Conservation (phyloP, 1,140 invertebrate species). For the Lasioglossum baleicum region DNA sequence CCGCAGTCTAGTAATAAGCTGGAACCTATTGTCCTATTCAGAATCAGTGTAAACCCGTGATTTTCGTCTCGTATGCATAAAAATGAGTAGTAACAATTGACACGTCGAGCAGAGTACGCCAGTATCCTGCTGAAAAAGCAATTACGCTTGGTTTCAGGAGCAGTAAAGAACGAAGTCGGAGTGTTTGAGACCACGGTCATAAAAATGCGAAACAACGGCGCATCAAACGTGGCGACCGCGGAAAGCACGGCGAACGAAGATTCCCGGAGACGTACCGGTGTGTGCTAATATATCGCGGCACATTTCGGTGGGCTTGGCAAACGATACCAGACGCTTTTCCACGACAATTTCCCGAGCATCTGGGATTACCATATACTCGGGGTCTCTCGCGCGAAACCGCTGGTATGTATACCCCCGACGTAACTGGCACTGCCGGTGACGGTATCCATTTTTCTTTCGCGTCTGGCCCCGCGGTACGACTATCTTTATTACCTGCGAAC, state of each 20-base stretch:
- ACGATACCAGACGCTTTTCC: constrained; percentile 55
- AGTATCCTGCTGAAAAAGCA: too few species aligned
- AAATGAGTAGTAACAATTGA: too few species aligned
- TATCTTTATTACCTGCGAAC: constrained; percentile 53
- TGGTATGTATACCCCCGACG: constrained; percentile 21
- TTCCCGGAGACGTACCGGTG: constrained; percentile 41
- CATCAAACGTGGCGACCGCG: too few species aligned
- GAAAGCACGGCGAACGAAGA: constrained; percentile 19
- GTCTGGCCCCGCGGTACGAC: constrained; percentile 23
- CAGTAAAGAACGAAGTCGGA: too few species aligned
- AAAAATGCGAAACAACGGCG: too few species aligned
- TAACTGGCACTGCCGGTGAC: constrained; percentile 52
- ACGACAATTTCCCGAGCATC: constrained; percentile 58
- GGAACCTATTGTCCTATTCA: too few species aligned
- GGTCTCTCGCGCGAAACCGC: constrained; percentile 11
- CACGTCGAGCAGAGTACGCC: too few species aligned
- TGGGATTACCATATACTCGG: constrained; percentile 58
- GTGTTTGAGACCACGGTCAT: too few species aligned
- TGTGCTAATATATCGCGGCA: constrained; percentile 58
- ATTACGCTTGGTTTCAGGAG: too few species aligned
- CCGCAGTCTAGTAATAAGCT: too few species aligned
- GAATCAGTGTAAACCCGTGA: too few species aligned
- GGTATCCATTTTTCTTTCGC: constrained; percentile 55
- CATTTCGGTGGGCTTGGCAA: constrained; percentile 50
- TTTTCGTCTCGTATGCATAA: too few species aligned